Conservation (phyloP, 2,797 vertebrate genomes). For the Sarcophilus harrisii region DNA sequence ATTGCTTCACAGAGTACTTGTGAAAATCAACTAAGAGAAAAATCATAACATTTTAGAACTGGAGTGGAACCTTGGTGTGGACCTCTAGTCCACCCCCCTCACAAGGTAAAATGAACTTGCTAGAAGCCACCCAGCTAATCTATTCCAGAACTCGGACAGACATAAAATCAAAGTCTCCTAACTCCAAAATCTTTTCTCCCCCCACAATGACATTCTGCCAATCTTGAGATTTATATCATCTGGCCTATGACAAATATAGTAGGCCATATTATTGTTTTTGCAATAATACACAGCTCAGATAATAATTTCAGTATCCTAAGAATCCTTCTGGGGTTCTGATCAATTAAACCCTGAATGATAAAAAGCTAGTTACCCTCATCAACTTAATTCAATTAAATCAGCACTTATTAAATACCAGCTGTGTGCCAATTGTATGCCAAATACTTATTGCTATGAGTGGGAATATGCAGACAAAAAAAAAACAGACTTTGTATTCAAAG, state of each 20-base stretch:
- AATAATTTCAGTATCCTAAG: not conserved
- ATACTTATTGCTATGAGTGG: not conserved
- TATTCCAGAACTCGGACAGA: not conserved
- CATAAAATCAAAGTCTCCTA: not conserved
- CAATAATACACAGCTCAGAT: not conserved
- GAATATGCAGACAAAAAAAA: not conserved
- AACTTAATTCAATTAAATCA: not conserved
- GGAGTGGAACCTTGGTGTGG: not conserved
- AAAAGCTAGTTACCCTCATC: not conserved
- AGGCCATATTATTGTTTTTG: not conserved
- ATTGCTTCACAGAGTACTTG: not conserved
- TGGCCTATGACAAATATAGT: not conserved
- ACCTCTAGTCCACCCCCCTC: not conserved
- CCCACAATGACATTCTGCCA: not conserved
- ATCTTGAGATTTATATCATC: not conserved
- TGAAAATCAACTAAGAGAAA: not conserved
- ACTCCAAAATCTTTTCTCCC: not conserved
- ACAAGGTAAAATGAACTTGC: not conserved
- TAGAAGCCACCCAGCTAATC: not conserved
- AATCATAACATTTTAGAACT: not conserved
- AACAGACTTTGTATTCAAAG: not conserved
- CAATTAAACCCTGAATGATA: not conserved
- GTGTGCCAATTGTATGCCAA: not conserved
- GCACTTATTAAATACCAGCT: not conserved
- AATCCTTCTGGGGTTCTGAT: not conserved